Percentiles rank a stretch among this genome's conserved stretches.
These are phyloP conservation scores for Arizona elegans DNA, from an alignment of 2,113 vertebrate genomes.

Conservation along the genomic window DNA sequence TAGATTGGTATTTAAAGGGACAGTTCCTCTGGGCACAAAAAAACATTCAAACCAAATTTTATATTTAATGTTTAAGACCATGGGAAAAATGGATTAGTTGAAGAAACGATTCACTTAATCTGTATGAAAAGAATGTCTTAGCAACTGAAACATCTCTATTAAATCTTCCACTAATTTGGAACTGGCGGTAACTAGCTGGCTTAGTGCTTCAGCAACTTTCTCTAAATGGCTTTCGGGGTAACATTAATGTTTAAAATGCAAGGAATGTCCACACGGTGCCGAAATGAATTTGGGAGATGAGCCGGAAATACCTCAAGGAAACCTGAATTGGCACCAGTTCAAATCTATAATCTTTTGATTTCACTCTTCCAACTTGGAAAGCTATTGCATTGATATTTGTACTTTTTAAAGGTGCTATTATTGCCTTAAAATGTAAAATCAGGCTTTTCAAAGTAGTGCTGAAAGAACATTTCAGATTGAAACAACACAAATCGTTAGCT, in stretches of 20 bases:
- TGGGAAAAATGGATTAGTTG: not conserved
- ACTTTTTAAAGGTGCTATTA: not conserved
- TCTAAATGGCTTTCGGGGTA: not conserved
- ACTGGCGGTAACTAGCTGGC: not conserved
- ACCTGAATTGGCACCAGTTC: not conserved
- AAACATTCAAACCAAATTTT: not conserved
- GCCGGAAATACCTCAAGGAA: not conserved
- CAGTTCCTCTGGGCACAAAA: not conserved
- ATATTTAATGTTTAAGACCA: not conserved
- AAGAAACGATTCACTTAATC: not conserved
- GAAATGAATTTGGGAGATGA: not conserved
- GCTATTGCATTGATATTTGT: not conserved
- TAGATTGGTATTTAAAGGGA: not conserved
- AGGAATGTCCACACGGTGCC: not conserved
- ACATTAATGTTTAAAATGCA: not conserved
- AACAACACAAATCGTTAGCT: not conserved
- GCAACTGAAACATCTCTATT: not conserved
- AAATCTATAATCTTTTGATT: not conserved
- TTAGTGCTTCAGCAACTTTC: not conserved
- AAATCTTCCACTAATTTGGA: not conserved
- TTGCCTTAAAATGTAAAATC: not conserved
- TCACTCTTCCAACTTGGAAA: not conserved
- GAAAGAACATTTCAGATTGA: not conserved
- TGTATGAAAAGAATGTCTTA: not conserved
- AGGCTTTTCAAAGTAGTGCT: not conserved